Evolutionary conservation across 2,888 invertebrate species (phyloP), one percentile per base, ranked within the genome.

Genomic region (Teinopalpus imperialis): DNA sequence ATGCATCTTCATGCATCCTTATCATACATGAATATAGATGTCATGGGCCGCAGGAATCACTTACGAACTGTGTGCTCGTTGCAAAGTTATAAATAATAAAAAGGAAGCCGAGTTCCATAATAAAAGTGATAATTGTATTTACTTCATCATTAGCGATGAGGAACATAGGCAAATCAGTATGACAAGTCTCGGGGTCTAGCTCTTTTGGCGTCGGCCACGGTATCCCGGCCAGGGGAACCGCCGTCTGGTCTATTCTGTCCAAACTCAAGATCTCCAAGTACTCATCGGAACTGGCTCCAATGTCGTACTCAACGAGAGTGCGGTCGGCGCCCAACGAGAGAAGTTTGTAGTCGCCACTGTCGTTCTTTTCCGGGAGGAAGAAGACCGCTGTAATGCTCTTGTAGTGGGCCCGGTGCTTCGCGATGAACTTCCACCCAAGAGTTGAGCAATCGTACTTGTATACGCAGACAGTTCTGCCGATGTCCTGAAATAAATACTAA

Each of bases 141-240:
- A 92, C 92, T 82, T 92, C 91, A 62, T 93, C 90, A 69, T 91
- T 93, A 7, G 92, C 89, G 6, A 92, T 69, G 1, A 94, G 71
- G 41, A 94, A 80, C 56, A 70, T 57, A 0, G 85, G 83, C 41
- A 87, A 45, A 49, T 78, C 61, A 1, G 52, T 58, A 29, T 72
- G 69, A 30, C 48, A 64, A 8, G 49, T 37, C 27, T 69, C 66
- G 2, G 70, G 56, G 20, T 79, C 56, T 3, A 81, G 14, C 2
- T 61, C 49, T 1, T 54, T 51, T 0, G 78, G 70, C 1, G 66
- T 56, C 0, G 81, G 81, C 86, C 86, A 88, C 24, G 63, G 59
- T 1, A 82, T 75, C 0, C 64, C 90, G 26, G 82, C 75, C 12
- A 90, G 66, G 0, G 94, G 94, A 2, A 90, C 60, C 0, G 92